Conservation (phyloP, 2,888 invertebrate species). For the Mycalesis mineus region DNA sequence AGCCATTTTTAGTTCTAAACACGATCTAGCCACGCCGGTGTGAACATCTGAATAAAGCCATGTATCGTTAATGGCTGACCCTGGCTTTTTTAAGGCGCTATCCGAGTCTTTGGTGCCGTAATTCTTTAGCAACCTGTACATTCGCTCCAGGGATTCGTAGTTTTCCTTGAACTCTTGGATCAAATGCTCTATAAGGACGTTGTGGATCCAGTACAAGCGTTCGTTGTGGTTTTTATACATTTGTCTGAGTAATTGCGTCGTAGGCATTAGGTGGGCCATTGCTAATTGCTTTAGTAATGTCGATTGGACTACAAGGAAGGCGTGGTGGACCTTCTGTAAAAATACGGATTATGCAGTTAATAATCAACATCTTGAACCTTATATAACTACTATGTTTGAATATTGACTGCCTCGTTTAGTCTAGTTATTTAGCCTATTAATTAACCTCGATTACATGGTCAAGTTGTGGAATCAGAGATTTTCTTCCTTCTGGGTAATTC, state of each 20-base stretch:
- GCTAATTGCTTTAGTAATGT: slow-evolving; percentile 64
- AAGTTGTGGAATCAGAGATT: too few relatives aligned
- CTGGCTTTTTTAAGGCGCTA: slow-evolving; percentile 44
- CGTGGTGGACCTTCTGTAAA: slow-evolving; percentile 71
- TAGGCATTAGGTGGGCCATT: slow-evolving; percentile 54
- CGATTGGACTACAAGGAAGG: slow-evolving; percentile 68
- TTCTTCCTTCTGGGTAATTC: too few relatives aligned
- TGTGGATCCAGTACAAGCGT: slow-evolving; percentile 64
- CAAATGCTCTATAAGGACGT: slow-evolving; percentile 46
- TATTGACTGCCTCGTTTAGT: too few relatives aligned
- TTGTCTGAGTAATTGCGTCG: slow-evolving; percentile 36
- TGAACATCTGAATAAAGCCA: slow-evolving; percentile 72
- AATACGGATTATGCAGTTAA: neutral
- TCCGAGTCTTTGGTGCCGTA: slow-evolving; percentile 47
- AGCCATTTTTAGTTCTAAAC: slow-evolving; percentile 59
- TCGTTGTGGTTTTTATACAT: slow-evolving; percentile 66
- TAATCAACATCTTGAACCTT: too few relatives aligned
- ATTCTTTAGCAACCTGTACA: slow-evolving; percentile 65
- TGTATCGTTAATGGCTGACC: slow-evolving; percentile 46
- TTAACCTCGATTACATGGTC: too few relatives aligned
- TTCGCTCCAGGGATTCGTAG: slow-evolving; percentile 53
- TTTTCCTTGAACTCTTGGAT: slow-evolving; percentile 51
- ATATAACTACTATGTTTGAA: too few relatives aligned
- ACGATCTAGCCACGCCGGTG: slow-evolving; percentile 54
- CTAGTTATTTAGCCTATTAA: too few relatives aligned